Conservation (phyloP, 2,113 vertebrate species). For the Tyto alba region DNA sequence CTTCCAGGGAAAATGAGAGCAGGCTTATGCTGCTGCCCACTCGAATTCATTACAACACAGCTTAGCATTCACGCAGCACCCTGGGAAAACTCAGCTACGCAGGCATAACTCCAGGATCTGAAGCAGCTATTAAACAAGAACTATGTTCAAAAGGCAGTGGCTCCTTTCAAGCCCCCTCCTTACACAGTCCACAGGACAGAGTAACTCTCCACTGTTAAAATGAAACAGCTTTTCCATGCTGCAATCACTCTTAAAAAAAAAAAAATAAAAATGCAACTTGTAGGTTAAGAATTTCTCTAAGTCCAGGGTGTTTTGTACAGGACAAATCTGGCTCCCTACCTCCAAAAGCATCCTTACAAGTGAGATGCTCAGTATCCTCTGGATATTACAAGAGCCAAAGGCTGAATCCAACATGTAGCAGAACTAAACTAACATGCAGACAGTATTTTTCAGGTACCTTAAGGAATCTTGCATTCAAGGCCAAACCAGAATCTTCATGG, state of each 20-base stretch:
- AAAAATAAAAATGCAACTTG: background rate
- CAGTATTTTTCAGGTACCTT: background rate
- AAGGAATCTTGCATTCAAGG: background rate
- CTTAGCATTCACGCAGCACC: conserved; percentile 14
- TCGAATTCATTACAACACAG: conserved; percentile 7
- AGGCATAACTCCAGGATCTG: conserved; percentile 40
- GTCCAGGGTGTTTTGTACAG: background rate
- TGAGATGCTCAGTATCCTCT: background rate
- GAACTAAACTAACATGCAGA: background rate
- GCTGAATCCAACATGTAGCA: background rate
- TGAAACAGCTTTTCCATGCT: background rate
- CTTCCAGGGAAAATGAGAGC: conserved; percentile 51
- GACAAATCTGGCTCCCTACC: background rate
- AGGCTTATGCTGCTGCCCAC: conserved; percentile 37
- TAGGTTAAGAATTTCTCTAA: background rate
- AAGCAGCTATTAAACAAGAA: conserved; percentile 4
- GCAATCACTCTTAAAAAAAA: background rate
- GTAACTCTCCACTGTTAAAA: background rate
- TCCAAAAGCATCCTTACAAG: background rate
- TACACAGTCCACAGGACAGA: background rate
- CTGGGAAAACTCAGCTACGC: conserved; percentile 13
- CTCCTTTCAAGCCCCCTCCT: background rate
- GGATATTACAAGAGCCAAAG: background rate
- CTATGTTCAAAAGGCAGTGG: background rate
- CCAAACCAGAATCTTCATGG: background rate